Conservation (phyloP, 2,797 vertebrate species). For the Alca torda region DNA sequence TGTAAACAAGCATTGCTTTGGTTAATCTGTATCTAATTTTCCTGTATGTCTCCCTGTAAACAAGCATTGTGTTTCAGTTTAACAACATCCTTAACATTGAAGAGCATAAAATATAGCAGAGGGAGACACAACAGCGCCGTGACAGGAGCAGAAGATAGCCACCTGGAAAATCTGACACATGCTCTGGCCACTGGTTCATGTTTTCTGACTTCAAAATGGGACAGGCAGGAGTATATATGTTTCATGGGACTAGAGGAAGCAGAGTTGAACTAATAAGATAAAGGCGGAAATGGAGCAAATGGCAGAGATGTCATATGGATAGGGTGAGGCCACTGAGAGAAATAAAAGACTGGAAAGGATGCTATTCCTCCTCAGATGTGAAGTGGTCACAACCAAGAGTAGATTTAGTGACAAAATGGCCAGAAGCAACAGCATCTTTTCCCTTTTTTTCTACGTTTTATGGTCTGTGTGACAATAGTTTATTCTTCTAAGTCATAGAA, state of each 20-base stretch:
- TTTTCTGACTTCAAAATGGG: not conserved
- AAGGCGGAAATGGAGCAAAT: not conserved
- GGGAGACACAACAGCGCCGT: not conserved
- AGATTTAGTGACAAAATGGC: not conserved
- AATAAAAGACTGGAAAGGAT: not conserved
- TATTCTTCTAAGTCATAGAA: constrained; percentile 32
- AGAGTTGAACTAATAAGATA: not conserved
- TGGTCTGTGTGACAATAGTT: not conserved
- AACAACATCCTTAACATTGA: not conserved
- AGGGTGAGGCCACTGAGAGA: not conserved
- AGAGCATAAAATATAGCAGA: not conserved
- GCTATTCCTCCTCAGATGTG: not conserved
- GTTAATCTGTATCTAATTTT: constrained; percentile 20
- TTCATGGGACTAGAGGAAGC: not conserved
- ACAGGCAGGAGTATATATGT: not conserved
- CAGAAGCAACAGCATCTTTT: not conserved
- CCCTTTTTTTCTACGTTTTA: not conserved
- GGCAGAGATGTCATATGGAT: not conserved
- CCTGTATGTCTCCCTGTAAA: not conserved
- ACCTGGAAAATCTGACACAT: not conserved
- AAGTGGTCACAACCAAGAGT: not conserved
- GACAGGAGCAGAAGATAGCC: not conserved
- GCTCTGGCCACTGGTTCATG: not conserved
- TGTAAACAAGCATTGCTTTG: constrained; percentile 16
- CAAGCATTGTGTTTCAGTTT: constrained; percentile 11